Evolutionary conservation across 2,797 vertebrate species (phyloP), one percentile per base, ranked within the genome.

Genomic region (Takifugu rubripes): DNA sequence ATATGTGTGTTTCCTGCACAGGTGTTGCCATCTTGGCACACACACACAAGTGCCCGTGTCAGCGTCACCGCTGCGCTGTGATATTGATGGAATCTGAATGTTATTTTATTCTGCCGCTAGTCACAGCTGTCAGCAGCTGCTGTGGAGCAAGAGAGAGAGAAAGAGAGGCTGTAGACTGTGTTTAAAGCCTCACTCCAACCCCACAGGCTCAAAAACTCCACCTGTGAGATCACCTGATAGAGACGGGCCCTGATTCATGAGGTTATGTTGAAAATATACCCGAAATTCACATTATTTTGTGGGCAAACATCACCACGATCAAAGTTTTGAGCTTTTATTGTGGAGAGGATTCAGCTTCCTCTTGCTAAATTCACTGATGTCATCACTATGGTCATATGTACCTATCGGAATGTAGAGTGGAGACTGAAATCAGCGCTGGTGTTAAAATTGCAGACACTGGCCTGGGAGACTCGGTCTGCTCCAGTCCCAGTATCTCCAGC

Each of bases 81-180:
- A 96, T 95, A 96, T 95, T 97, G 95, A 98, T 98, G 95, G 83
- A 91, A 91, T 84, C 84, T 86, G 94, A 96, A 93, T 96, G 94
- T 96, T 96, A 95, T 96, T 96, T 95, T 94, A 95, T 96, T 95
- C 93, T 66, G 93, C 94, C 93, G 92, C 92, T 88, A 91, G 95
- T 95, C 93, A 93, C 92, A 93, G 93, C 93, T 95, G 94, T 94
- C 94, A 95, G 88, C 87, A 73, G 86, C 50, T 66, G 78, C 61
- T 82, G 79, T 91, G 91, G 91, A 90, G 91, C 92, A 92, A 90
- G 91, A 21, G 62, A 63, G 90, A 44, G 62, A 58, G 78, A 89
- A 75, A 59, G 52, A 52, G 63, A 62, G 58, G 84, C 84, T 74
- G 58, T 21, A 21, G 21, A 9, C 51, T 47, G 36, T 47, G 36